A percentile compares a stretch with the other conserved stretches of the same genome.
These are phyloP conservation scores for Oriolus oriolus DNA, from an alignment of 2,113 vertebrate genomes.

Conservation along the genomic window DNA sequence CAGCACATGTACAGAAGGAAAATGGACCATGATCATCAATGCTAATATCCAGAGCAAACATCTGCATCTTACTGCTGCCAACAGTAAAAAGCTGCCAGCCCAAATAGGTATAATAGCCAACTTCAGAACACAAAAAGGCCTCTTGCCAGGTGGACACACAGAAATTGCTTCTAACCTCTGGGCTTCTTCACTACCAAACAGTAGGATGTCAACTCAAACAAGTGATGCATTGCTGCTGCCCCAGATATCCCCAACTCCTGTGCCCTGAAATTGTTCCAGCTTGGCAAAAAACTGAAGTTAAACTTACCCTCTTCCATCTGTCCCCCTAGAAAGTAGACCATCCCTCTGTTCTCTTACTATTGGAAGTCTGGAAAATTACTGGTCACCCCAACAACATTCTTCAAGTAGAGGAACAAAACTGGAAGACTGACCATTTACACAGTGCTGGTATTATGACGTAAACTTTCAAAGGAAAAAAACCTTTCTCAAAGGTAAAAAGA, in stretches of 20 bases:
- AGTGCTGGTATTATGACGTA: background rate
- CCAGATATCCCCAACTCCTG: background rate
- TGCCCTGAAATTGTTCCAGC: background rate
- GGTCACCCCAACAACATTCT: background rate
- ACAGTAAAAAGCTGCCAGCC: background rate
- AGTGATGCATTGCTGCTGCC: background rate
- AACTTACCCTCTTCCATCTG: background rate
- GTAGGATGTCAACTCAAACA: background rate
- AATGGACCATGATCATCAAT: background rate
- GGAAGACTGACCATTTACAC: background rate
- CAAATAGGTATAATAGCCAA: background rate
- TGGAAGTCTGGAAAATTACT: background rate
- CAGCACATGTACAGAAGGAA: background rate
- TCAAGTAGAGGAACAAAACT: background rate
- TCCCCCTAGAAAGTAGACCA: background rate
- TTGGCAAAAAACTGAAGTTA: background rate
- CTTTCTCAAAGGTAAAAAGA: background rate
- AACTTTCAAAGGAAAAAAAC: background rate
- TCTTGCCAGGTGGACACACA: background rate
- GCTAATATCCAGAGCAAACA: background rate
- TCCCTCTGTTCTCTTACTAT: background rate
- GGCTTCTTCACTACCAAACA: background rate
- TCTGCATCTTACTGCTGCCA: slow-evolving; percentile 17
- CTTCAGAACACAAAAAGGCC: background rate
- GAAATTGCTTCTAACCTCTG: background rate